Base-by-base conservation (phyloP, 2,888 invertebrate species). In the Dynastes tityus region DNA sequence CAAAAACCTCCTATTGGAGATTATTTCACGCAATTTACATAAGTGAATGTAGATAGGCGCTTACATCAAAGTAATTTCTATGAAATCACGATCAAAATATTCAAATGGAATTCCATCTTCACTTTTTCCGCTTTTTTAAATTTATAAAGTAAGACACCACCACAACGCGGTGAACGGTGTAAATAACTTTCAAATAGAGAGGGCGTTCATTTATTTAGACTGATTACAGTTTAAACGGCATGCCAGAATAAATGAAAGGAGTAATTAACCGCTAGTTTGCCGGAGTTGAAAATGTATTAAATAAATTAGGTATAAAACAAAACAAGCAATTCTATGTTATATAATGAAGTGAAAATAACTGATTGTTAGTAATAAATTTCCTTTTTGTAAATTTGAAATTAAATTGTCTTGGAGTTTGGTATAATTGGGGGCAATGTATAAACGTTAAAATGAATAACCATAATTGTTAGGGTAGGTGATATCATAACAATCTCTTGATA, bases 171-270 rank as follows among this genome's bases (percentile, higher is more conserved):
- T 63, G 51, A 11, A 27, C 9, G 16, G 68, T 16, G 4, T 68
- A 68, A 68, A 68, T 68, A 51, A 51, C 68, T 68, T 51, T 68
- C 68, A 29, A 51, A 68, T 13, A 68, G 51, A 68, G 68, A 68
- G 51, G 27, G 11, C 13, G 49, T 68, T 68, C 49, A 51, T 13
- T 29, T 68, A 11, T 22, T 68, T 9, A 49, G 16, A 27, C 22
- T n/a, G 9, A 29, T 29, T 51, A 51, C 13, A 45, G 45, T 8
- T 45, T 45, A 45, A 45, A 8, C 45, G 45, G 32, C 27, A 68
- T 16, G 13, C 63, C 29, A 27, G 8, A 11, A 8, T 45, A 65
- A 51, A 68, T 51, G 68, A 68, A 68, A 68, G 68, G 49, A 51
- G 51, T 68, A 68, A 68, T 68, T 51, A 32, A 68, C 32, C n/a